Conservation (phyloP, 2,797 vertebrate species). For the Lutjanus campechanus region DNA sequence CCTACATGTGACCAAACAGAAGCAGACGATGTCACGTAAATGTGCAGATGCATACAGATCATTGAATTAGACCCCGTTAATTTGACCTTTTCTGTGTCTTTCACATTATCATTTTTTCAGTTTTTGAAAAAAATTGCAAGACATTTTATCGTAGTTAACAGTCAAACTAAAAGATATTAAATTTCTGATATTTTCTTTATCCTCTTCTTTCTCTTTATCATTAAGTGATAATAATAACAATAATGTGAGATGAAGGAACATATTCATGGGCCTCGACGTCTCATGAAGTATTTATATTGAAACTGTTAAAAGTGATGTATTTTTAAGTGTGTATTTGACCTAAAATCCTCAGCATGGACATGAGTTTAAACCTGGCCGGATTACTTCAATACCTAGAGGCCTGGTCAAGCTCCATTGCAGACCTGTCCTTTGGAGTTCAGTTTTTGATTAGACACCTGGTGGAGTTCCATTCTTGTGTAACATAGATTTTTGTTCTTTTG, state of each 20-base stretch:
- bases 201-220: too few relatives aligned
- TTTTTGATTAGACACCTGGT: neutral
- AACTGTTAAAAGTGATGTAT: neutral
- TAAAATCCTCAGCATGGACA: neutral
- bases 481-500: neutral
- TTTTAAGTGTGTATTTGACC: neutral
- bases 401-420: neutral
- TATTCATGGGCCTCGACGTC: neutral
- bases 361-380: neutral
- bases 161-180: neutral
- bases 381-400: neutral
- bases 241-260: neutral
- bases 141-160: neutral
- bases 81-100: neutral
- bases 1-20: neutral
- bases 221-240: too few relatives aligned
- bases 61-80: neutral
- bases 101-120: neutral
- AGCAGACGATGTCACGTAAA: neutral
- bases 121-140: neutral
- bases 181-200: too few relatives aligned
- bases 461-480: neutral
- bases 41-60: neutral
- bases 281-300: neutral
- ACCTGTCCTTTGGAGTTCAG: neutral